These are phyloP conservation scores for Tylochromis polylepis DNA, from an alignment of 2,113 vertebrate species.

Conservation along the genomic window DNA sequence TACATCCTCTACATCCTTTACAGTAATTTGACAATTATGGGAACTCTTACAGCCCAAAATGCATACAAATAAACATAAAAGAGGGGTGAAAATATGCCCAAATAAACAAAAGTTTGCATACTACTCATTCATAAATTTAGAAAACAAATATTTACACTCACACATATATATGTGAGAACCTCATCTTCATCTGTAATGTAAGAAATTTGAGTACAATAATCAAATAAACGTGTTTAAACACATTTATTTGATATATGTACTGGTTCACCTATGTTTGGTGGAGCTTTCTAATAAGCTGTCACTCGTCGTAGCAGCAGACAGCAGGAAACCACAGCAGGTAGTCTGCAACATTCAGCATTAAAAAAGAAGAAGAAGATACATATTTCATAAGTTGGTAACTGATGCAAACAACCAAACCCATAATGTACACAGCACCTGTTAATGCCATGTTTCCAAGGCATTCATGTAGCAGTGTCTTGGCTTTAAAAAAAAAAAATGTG, in stretches of 20 bases:
- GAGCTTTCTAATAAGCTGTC: not conserved
- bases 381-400: not conserved
- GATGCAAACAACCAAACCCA: not conserved
- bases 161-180: not conserved
- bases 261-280: not conserved
- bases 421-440: not conserved
- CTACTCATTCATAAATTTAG: not conserved
- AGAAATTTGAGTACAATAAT: not conserved
- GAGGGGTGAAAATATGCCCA: not conserved
- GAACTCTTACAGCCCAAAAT: not conserved
- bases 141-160: not conserved
- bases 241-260: too few species aligned
- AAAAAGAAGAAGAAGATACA: not conserved
- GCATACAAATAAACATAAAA: not conserved
- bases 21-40: not conserved
- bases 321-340: constrained; percentile 12
- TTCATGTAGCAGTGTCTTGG: not conserved
- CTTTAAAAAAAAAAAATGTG: too few species aligned
- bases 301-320: not conserved
- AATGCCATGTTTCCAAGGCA: not conserved
- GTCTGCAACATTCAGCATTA: not conserved
- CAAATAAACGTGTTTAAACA: not conserved
- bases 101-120: not conserved
- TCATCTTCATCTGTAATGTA: not conserved
- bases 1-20: too few species aligned